Evolutionary conservation across 2,113 vertebrate species (phyloP).

Genomic region (zebrafish (Danio rerio)): GRCz12tu NC_133181.1:14781001-14781500

Average conservation of each 20-base stretch:
- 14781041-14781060: not conserved
- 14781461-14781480: not conserved
- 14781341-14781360: not conserved
- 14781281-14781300: not conserved
- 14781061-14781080: not conserved
- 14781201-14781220: constrained; percentile 15
- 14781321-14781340: not conserved
- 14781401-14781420: not conserved
- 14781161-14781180: constrained; percentile 6
- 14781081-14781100: constrained; percentile 2
- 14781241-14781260: constrained; percentile 27
- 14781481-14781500: not conserved
- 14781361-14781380: not conserved
- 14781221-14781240: constrained; percentile 13
- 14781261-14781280: constrained; percentile 1
- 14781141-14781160: constrained; percentile 24
- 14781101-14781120: not conserved
- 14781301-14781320: constrained; percentile 6
- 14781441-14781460: not conserved
- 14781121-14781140: constrained; percentile 35
- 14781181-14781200: constrained; percentile 20
- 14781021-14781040: not conserved
- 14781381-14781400: not conserved
- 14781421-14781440: constrained; percentile 13
- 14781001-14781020: too few species aligned